Conservation (phyloP, 2,113 vertebrate species). For the Centrocercus urophasianus region DNA sequence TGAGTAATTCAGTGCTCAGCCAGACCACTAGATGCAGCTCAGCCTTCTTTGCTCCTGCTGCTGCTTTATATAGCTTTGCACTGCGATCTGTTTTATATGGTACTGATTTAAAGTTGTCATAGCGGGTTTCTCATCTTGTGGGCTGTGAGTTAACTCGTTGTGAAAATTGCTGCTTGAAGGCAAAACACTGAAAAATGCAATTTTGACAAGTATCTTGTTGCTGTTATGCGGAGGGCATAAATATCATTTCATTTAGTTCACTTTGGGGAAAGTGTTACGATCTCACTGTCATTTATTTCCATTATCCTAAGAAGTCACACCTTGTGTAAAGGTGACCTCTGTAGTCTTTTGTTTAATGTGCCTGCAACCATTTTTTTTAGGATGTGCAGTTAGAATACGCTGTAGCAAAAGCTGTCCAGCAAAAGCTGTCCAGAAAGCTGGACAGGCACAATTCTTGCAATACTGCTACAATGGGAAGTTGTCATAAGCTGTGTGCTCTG, state of each 20-base stretch:
- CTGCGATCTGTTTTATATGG: conserved; percentile 49
- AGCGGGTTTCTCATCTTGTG: conserved; percentile 35
- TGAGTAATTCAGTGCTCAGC: conserved; percentile 31
- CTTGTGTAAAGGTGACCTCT: not conserved
- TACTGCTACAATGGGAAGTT: not conserved
- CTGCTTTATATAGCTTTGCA: conserved; percentile 54
- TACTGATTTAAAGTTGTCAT: conserved; percentile 68
- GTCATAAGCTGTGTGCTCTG: not conserved
- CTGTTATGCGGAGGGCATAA: conserved; percentile 52
- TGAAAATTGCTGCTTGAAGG: conserved; percentile 70
- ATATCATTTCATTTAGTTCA: conserved; percentile 57
- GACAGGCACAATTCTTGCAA: not conserved
- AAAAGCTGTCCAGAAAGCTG: not conserved
- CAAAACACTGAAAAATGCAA: conserved; percentile 69
- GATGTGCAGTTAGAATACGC: not conserved
- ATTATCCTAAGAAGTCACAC: conserved; percentile 25
- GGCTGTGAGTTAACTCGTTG: conserved; percentile 62
- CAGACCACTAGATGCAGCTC: conserved; percentile 11
- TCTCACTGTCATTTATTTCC: conserved; percentile 31
- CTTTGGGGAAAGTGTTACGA: not conserved
- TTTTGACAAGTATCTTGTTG: conserved; percentile 65
- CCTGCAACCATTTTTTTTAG: not conserved
- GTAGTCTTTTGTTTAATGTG: not conserved
- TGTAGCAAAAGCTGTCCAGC: not conserved
- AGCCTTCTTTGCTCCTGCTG: conserved; percentile 24